A percentile compares a stretch with the other conserved stretches of the same genome.
Conservation (phyloP, 2,888 invertebrate species). For the Leuctra nigra region DNA sequence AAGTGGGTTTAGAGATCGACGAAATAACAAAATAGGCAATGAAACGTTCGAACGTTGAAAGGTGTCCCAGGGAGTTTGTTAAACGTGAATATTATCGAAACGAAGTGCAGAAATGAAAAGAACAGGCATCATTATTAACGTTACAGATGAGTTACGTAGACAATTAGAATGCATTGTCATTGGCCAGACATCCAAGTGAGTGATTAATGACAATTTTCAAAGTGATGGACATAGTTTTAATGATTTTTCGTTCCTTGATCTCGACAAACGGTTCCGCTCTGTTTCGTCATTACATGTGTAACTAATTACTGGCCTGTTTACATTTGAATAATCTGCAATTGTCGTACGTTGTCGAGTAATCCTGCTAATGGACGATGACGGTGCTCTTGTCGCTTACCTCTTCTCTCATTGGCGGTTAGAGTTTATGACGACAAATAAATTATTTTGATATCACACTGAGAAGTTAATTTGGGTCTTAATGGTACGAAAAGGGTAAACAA, state of each 20-base stretch:
- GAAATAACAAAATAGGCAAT: no score
- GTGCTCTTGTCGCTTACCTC: slow-evolving; percentile 12
- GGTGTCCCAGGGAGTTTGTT: slow-evolving; percentile 3
- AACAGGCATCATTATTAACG: slow-evolving; percentile 10
- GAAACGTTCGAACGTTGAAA: no score
- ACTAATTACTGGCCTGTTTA: slow-evolving; percentile 13
- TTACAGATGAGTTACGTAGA: slow-evolving; percentile 20
- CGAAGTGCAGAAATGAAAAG: slow-evolving; percentile 11
- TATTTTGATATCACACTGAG: slow-evolving; percentile 4
- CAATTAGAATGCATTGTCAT: slow-evolving; percentile 22
- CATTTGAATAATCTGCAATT: slow-evolving; percentile 8
- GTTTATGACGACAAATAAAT: not conserved
- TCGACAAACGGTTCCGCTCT: slow-evolving; percentile 13
- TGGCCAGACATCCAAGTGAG: slow-evolving; percentile 21
- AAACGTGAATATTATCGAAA: slow-evolving; percentile 4
- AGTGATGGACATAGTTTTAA: slow-evolving; percentile 19
- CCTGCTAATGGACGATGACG: slow-evolving; percentile 21
- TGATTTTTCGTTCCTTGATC: slow-evolving; percentile 10
- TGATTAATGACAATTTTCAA: slow-evolving; percentile 21
- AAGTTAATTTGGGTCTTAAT: no score
- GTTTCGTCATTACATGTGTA: slow-evolving; percentile 17
- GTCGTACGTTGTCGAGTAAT: not conserved
- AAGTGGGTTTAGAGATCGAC: no score
- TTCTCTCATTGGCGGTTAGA: not conserved
- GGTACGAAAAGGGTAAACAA: no score